Base-by-base conservation (phyloP, 2,113 vertebrate genomes). In the Opisthocomus hoazin region DNA sequence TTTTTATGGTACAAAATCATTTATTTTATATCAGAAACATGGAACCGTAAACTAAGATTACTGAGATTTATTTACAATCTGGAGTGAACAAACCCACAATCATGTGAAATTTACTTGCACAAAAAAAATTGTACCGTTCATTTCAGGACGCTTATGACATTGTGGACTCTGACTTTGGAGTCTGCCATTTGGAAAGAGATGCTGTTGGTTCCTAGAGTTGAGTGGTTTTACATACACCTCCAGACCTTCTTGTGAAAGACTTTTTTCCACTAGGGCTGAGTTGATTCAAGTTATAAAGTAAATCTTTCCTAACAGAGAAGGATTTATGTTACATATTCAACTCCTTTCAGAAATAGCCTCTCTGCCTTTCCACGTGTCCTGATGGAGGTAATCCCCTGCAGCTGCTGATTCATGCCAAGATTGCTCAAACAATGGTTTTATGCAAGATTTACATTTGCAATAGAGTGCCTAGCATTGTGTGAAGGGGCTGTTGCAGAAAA, bases 391-490 rank as follows among this genome's bases (percentile, higher is more conserved):
- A 94, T 92, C 84, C 91, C 81, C 77, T 87, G 80, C 89, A 96
- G 94, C 77, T 95, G 84, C 80, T 92, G 91, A 92, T 92, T 95
- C 84, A 89, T 56, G 87, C 73, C 82, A 91, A 78, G 89, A 78
- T 95, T 95, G 84, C 95, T 94, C 81, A 95, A 96, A 85, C 78
- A 69, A 87, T 0, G 4, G 30, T 71, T 94, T 94, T 87, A 60
- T 87, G 82, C 74, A 80, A 96, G 93, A 82, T 84, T 95, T 91
- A 91, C 89, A 64, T 78, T 91, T 96, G 77, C 91, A 95, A 19
- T 19, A 56, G 77, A 78, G 81, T 29, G 69, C 80, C 48, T 95
- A 15, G 45, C 46, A 58, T 60, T 91, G 89, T 84, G 43, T 68
- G 89, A 89, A 91, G 74, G 60, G 89, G 84, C 30, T 93, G 45